Percentiles rank a stretch among this genome's conserved stretches.
Conservation (phyloP, 2,888 invertebrate species). For the Leptinotarsa haldemani region DNA sequence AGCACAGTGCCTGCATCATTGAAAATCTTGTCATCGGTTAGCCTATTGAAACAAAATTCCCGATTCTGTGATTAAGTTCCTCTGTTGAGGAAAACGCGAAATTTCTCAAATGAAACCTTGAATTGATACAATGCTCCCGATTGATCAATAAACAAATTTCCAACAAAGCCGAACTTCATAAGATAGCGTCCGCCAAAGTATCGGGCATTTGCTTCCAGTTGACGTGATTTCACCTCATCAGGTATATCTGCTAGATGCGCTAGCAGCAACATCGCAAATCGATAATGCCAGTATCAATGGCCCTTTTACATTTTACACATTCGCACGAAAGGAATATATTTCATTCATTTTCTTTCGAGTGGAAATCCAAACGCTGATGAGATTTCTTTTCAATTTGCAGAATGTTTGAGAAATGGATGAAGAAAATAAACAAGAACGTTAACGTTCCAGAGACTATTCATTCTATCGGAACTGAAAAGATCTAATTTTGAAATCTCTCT, state of each 20-base stretch:
- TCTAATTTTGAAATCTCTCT: not conserved
- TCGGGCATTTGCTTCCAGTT: slow-evolving; percentile 21
- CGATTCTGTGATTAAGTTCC: no score
- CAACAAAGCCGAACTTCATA: slow-evolving; percentile 11
- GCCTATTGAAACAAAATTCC: no score
- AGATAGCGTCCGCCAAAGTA: slow-evolving; percentile 11
- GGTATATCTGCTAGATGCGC: slow-evolving; percentile 22
- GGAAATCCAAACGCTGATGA: slow-evolving; percentile 5
- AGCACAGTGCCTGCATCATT: no score
- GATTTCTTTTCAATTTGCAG: not conserved
- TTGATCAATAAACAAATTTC: slow-evolving; percentile 18
- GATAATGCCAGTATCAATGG: slow-evolving; percentile 23
- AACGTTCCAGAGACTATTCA: not conserved
- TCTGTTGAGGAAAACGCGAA: not conserved
- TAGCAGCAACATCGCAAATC: slow-evolving; percentile 11
- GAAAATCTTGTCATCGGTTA: no score
- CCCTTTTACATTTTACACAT: slow-evolving; percentile 6
- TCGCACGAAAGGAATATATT: slow-evolving; percentile 1
- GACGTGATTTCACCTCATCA: slow-evolving; percentile 23
- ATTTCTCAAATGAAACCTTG: not conserved
- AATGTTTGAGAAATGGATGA: not conserved
- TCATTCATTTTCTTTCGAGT: slow-evolving; percentile 9
- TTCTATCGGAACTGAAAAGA: not conserved
- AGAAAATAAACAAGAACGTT: not conserved
- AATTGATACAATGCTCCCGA: not conserved